phyloP scores from a whole-genome alignment of 2,113 vertebrate species.

The Apteryx owenii region DNA sequence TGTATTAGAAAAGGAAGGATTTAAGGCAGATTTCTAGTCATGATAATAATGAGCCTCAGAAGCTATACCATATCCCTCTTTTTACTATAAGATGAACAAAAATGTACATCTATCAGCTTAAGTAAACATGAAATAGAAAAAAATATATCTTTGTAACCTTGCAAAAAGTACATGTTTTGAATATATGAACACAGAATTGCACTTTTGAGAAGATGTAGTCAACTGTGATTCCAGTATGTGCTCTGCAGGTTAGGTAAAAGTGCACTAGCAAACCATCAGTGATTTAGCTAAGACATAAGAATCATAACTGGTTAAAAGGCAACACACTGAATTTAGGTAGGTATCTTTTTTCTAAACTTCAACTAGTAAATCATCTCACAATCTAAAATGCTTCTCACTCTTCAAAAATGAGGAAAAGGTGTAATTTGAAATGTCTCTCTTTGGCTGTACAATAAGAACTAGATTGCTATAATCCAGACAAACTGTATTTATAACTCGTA shows the following conservation, averaged over 20 bases:
- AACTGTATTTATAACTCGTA: neutral
- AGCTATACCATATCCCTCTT: neutral
- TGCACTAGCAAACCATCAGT: neutral
- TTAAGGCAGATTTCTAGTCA: neutral
- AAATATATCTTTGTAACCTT: neutral
- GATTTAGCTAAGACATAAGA: neutral
- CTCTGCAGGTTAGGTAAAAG: neutral
- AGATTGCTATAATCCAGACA: neutral
- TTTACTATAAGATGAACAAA: neutral
- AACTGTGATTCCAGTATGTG: neutral
- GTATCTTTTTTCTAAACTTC: neutral
- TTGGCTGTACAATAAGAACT: neutral
- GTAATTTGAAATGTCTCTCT: slow-evolving; percentile 39
- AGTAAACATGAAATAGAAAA: neutral
- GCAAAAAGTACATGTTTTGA: neutral
- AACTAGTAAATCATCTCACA: slow-evolving; percentile 41
- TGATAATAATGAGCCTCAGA: neutral
- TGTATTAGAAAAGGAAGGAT: neutral
- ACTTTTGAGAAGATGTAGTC: neutral
- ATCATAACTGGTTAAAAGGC: neutral
- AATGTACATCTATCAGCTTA: neutral
- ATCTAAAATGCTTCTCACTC: slow-evolving; percentile 1
- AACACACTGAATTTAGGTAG: slow-evolving; percentile 27
- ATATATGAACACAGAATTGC: neutral
- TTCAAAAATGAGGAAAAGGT: slow-evolving; percentile 21